Conservation (phyloP, 2,888 invertebrate species). For the Rhagonycha lutea region DNA sequence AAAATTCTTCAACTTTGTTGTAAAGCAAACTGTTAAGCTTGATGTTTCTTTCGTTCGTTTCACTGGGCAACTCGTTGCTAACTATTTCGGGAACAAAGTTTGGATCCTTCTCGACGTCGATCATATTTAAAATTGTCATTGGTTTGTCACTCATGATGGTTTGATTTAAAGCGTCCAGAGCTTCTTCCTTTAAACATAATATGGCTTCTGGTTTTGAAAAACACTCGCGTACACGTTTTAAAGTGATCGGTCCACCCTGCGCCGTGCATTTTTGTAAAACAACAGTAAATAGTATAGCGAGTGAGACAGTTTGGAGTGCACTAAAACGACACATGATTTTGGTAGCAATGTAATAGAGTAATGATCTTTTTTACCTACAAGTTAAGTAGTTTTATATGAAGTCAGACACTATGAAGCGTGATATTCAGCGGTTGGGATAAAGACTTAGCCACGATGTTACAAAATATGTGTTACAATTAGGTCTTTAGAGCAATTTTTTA, state of each 20-base stretch:
- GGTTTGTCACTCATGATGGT: constrained; percentile 52
- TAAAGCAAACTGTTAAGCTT: constrained; percentile 53
- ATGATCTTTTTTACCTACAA: constrained; percentile 4
- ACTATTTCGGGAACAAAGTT: constrained; percentile 43
- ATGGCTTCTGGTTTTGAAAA: constrained; percentile 45
- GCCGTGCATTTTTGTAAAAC: not conserved
- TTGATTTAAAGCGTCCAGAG: constrained; percentile 52
- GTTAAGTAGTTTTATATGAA: constrained; percentile 30
- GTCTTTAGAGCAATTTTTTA: constrained; percentile 27
- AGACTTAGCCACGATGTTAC: constrained; percentile 39
- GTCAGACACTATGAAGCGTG: constrained; percentile 36
- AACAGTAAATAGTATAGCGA: not conserved
- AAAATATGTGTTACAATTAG: constrained; percentile 27
- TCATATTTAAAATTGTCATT: constrained; percentile 44
- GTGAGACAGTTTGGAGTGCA: not conserved
- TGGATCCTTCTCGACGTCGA: constrained; percentile 51
- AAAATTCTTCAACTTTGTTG: constrained; percentile 53
- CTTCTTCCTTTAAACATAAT: constrained; percentile 55
- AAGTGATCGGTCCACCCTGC: constrained; percentile 2
- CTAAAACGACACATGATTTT: constrained; percentile 11
- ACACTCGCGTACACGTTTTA: constrained; percentile 45
- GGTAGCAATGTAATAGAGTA: constrained; percentile 4
- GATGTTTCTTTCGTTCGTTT: constrained; percentile 58
- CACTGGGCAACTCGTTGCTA: constrained; percentile 60
- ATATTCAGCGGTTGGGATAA: constrained; percentile 34